Evolutionary conservation across 1,140 invertebrate genomes (phyloP).

Genomic region (Pararge aegeria): DNA sequence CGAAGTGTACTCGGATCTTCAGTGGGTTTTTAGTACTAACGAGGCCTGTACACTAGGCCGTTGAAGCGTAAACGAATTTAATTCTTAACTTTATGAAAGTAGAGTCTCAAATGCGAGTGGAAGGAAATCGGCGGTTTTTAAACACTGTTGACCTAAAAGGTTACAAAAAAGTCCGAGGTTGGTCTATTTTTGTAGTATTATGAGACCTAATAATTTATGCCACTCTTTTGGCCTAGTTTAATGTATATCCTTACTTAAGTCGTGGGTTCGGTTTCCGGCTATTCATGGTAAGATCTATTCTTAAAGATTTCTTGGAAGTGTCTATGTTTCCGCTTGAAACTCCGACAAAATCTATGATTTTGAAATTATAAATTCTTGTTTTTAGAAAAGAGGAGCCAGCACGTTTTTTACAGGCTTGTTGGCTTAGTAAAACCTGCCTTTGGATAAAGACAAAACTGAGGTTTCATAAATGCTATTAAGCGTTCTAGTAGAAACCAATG

Average conservation of each 20-base stretch:
- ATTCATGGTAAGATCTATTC: background rate
- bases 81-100: background rate
- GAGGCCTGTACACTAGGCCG: constrained; percentile 20
- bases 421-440: too few species aligned
- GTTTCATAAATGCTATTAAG: too few species aligned
- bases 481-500: too few species aligned
- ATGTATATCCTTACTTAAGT: background rate
- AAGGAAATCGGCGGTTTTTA: constrained; percentile 16
- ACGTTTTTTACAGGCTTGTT: too few species aligned
- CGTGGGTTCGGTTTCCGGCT: background rate
- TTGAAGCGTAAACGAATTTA: constrained; percentile 6
- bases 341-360: too few species aligned
- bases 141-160: constrained; percentile 29
- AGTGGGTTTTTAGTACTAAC: constrained; percentile 32
- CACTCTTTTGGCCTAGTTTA: background rate
- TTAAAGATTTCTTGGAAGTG: too few species aligned
- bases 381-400: too few species aligned
- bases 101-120: constrained; percentile 4
- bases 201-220: constrained; percentile 10
- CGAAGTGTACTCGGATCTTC: constrained; percentile 25
- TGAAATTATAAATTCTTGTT: too few species aligned
- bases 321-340: too few species aligned
- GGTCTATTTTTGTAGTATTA: constrained; percentile 28
- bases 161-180: constrained; percentile 21
- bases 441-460: too few species aligned